Base-by-base conservation (phyloP, 2,797 vertebrate species). In the Otolemur crassicaudatus region DNA sequence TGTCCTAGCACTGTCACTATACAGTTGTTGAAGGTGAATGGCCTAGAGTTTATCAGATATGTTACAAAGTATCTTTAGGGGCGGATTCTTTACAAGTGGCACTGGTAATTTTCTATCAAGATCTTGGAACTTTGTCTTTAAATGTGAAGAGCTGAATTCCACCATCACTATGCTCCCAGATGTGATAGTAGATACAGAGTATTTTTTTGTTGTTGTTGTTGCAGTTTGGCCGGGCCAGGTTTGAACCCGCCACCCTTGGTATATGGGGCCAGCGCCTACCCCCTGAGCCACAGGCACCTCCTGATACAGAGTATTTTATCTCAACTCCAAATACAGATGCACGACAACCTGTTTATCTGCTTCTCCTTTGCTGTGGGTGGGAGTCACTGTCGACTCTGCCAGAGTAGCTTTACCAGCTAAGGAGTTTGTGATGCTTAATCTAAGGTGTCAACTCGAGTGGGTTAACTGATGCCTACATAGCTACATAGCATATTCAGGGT, bases 161-260 rank as follows among this genome's bases (percentile, higher is more conserved):
- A 2, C 58, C 0, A 0, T 29, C 6, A 17, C 22, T 25, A 23
- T 34, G 2, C 53, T 70, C 58, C 3, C 43, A 37, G 20, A 56
- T 22, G 4, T 4, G 25, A 14, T 17, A 2, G 8, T 0, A 4
- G 7, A 19, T 67, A 16, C 3, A 29, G 2, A 56, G 8, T 20
- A 10, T 37, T 72, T 72, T 43, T 7, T 43, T 49, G 13, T 49
- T 49, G 13, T 49, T 49, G 3, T 49, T 49, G 13, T 14, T 49
- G 46, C 46, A 49, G 46, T 49, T 61, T 61, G 60, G 60, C 20
- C 25, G 14, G 14, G 49, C 1, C 49, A 1, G 49, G 49, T 53
- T 53, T 5, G 14, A 16, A 53, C 14, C 49, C 49, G 4, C 49
- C 49, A 16, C 49, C 49, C 14, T 16, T 4, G 14, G 49, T 16